Conservation (phyloP, 2,797 vertebrate species). For the Anisognathus igniventris region DNA sequence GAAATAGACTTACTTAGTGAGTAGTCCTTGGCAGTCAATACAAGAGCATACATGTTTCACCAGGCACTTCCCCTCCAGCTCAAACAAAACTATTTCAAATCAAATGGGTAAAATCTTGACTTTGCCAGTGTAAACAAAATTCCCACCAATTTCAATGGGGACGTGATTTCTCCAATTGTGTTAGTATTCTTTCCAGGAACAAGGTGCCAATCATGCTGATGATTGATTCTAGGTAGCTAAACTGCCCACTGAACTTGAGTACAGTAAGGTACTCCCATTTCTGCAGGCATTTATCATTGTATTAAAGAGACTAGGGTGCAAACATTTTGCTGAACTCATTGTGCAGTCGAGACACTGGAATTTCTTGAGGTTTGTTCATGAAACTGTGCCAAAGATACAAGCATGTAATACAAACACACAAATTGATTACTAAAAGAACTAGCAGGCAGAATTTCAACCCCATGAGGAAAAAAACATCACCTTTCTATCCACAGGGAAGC, state of each 20-base stretch:
- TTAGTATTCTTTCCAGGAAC: neutral
- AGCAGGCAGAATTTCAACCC: neutral
- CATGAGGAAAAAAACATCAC: neutral
- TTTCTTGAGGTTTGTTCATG: neutral
- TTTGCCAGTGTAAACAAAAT: neutral
- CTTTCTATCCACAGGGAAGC: neutral
- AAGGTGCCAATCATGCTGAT: neutral
- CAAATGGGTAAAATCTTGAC: neutral
- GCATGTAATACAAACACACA: neutral
- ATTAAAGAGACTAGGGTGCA: neutral
- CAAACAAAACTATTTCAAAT: neutral
- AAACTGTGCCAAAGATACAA: neutral
- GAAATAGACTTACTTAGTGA: neutral
- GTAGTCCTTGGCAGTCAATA: neutral
- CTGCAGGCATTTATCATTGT: neutral
- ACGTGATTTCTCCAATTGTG: neutral
- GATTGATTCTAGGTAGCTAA: neutral
- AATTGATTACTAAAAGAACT: neutral
- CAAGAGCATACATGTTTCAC: neutral
- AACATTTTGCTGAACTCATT: neutral
- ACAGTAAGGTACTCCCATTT: neutral
- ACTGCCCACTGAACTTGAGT: neutral
- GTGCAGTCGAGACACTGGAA: neutral
- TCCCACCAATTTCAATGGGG: neutral
- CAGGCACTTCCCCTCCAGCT: neutral